Evolutionary conservation across 2,888 invertebrate species (phyloP), one percentile per base, ranked within the genome.

Genomic region (Holacanthella duospinosa): DNA sequence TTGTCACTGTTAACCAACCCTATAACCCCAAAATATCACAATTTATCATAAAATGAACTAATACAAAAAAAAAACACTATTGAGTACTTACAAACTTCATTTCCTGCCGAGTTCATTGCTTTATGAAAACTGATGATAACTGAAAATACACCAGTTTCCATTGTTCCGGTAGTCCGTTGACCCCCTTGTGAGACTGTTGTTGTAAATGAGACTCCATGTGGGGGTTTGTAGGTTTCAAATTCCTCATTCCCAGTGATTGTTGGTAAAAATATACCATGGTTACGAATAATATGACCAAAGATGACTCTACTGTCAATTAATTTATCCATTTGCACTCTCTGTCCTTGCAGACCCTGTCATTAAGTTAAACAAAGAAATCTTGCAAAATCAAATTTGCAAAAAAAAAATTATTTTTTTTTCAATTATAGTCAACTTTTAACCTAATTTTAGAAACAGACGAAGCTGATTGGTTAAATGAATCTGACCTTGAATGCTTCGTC

Each of bases 1-100:
- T 90, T 92, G 76, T 91, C 88, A 26, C 90, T 91, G 77, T 89
- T 88, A 21, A 90, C 89, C 77, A 88, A 89, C 75, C 86, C 92
- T 90, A 78, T 63, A 48, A 59, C 36, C 6, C 9, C 16, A 36
- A 36, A 36, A 16, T 16, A 36, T n/a, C n/a, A n/a, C n/a, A n/a
- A n/a, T n/a, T n/a, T n/a, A n/a, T n/a, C n/a, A n/a, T n/a, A n/a
- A n/a, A n/a, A n/a, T n/a, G n/a, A n/a, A n/a, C n/a, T n/a, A n/a
- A n/a, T n/a, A n/a, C 26, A 24, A 58, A 19, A 21, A 28, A 56
- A 67, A 56, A 61, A 65, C 62, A n/a, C n/a, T n/a, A 58, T 59
- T 59, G 53, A 65, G 55, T 55, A 62, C 58, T 54, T 62, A 28
- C 61, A 53, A 63, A 44, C 29, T 60, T 21, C 43, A 24, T 27